phyloP scores from a whole-genome alignment of 64 coral and sea anemone species.

The Hydrozoanthus tunicans region DNA sequence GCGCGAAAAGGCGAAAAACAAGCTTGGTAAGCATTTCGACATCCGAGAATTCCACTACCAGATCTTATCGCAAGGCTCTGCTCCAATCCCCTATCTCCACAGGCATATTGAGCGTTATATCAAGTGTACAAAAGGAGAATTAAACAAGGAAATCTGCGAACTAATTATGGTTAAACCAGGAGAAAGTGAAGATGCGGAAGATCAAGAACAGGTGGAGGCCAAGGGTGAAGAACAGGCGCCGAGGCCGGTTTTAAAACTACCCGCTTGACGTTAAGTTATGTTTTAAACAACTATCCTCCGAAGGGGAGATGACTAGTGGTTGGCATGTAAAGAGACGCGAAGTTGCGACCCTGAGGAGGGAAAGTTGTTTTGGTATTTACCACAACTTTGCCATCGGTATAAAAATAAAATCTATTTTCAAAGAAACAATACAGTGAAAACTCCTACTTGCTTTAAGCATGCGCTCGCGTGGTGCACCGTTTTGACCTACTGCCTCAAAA shows the following conservation, averaged over 20 bases:
- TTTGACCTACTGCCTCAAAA: too few relatives aligned
- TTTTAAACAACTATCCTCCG: too few relatives aligned
- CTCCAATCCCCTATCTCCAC: conserved; percentile 67
- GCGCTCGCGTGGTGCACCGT: too few relatives aligned
- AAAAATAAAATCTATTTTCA: too few relatives aligned
- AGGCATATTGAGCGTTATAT: conserved; percentile 72
- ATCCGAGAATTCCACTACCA: conserved; percentile 86
- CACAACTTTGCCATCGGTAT: too few relatives aligned
- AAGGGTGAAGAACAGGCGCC: neutral
- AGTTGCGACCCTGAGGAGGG: too few relatives aligned
- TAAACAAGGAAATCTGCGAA: conserved; percentile 52
- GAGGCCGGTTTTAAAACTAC: neutral
- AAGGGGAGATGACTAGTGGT: too few relatives aligned
- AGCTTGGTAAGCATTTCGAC: conserved; percentile 50
- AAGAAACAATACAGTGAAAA: too few relatives aligned
- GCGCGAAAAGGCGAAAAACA: conserved; percentile 60
- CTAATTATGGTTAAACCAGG: conserved; percentile 45
- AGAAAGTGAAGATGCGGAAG: neutral
- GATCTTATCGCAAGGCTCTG: conserved; percentile 71
- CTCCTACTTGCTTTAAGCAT: too few relatives aligned
- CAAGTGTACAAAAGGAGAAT: conserved; percentile 49
- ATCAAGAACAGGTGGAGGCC: neutral
- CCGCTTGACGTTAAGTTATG: neutral
- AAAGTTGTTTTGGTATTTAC: too few relatives aligned
- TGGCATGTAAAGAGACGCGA: too few relatives aligned